Base-by-base conservation (phyloP, 2,888 invertebrate species). In the Metellina segmentata region DNA sequence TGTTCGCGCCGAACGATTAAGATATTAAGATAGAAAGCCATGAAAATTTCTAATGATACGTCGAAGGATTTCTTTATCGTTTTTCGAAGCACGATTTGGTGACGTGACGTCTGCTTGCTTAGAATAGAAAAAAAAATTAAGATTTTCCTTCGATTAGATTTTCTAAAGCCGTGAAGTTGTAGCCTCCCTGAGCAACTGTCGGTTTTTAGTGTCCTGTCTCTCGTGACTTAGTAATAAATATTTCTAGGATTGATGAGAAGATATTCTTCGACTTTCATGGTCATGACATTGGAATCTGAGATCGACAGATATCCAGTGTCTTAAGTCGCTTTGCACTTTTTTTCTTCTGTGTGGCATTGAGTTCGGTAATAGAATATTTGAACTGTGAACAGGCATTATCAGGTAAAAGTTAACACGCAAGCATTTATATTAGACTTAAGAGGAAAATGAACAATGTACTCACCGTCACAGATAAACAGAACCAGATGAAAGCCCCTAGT, bases 401-500 rank as follows among this genome's bases (percentile, higher is more conserved):
- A 34, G 34, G 34, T 34, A 34, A 48, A 49, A 77, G 77, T 8
- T 49, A 77, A 61, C 11, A 16, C 11, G 9, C 16, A 61, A 7
- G 11, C 61, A 52, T 74, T 8, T 69, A 19, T 52, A 13, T 49
- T 19, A 7, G 13, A 8, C 51, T n/a, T 13, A n/a, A 49, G 78
- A 52, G 72, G 49, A 48, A 51, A 51, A 75, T 61, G 16, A 52
- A 34, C 51, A 77, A 20, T 34, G 20, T 94, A 97, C 97, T 97
- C 96, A 97, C 97, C 96, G 97, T 96, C 96, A 96, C 96, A 96
- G 96, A 96, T 96, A 97, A 96, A 96, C 97, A 96, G 96, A 97
- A 97, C 97, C 97, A 97, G 96, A 97, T 97, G 97, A 97, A 97
- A 96, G 97, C 97, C 96, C 97, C 97, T 97, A 97, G 97, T 96